Evolutionary conservation across 2,797 vertebrate species (phyloP), one percentile per base, ranked within the genome.

Genomic region (Crenichthys baileyi): DNA sequence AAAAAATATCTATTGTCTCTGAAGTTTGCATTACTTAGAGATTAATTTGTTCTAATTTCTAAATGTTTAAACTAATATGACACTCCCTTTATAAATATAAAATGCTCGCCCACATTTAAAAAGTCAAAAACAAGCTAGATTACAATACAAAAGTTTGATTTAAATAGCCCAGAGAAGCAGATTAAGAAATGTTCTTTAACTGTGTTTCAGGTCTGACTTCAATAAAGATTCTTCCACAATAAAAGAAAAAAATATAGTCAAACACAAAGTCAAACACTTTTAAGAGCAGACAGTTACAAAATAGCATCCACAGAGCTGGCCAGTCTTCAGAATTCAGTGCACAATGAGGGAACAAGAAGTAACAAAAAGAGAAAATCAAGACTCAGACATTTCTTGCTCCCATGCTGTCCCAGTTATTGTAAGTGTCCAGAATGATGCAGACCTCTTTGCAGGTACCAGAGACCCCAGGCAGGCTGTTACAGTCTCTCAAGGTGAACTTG

Each of bases 401-500:
- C 72, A 70, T 53, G 39, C 29, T 78, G 41, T 31, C 41, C 18
- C 8, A 76, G 13, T 72, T 36, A 56, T 50, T 36, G 60, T 44
- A 65, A 61, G 63, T 41, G 20, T 78, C 1, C 61, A 39, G 5
- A 48, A 50, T 63, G 75, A 76, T 73, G 16, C 90, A 53, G 73
- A 92, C 93, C 94, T 97, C 96, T 88, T 97, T 97, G 91, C 96
- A 97, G 85, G 96, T 97, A 24, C 96, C 96, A 0, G 96, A 95
- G 41, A 97, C 96, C 13, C 96, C 96, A 0, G 96, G 96, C 79
- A 97, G 92, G 84, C 96, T 97, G 90, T 97, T 97, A 72, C 96
- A 97, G 93, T 97, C 96, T 70, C 96, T 94, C 78, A 97, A 91
- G 51, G 96, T 97, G 86, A 97, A 97, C 88, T 97, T 97, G 89